Percentiles rank a stretch among this genome's conserved stretches.
These are phyloP conservation scores for Thripadectes ignobilis DNA, from an alignment of 2,797 vertebrate genomes.

Conservation along the genomic window DNA sequence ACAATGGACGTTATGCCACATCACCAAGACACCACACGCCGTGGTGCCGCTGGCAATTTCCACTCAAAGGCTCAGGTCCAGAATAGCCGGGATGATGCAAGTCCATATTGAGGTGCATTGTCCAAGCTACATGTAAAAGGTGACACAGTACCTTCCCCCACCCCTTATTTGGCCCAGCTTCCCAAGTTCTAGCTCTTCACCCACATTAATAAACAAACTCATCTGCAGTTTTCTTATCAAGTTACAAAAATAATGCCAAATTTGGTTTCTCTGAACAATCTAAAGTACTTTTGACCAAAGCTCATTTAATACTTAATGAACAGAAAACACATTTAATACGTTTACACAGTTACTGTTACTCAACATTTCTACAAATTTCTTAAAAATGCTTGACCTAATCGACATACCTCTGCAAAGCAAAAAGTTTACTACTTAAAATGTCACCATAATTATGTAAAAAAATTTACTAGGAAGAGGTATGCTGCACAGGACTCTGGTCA, in stretches of 20 bases:
- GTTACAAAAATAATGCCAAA: not conserved
- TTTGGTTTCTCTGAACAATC: not conserved
- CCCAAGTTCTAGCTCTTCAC: not conserved
- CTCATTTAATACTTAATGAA: not conserved
- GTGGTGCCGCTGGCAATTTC: conserved; percentile 36
- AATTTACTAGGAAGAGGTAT: conserved; percentile 41
- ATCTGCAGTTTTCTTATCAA: not conserved
- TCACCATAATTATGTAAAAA: not conserved
- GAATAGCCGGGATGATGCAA: conserved; percentile 76
- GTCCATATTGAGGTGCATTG: conserved; percentile 71
- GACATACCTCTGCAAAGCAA: conserved; percentile 40
- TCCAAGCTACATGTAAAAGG: conserved; percentile 50
- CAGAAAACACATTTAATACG: not conserved
- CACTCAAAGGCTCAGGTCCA: conserved; percentile 56
- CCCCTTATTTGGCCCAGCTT: not conserved
- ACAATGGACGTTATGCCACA: conserved; percentile 24
- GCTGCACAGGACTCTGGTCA: conserved; percentile 19
- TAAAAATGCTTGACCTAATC: not conserved
- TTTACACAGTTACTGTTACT: not conserved
- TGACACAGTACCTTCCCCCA: conserved; percentile 26
- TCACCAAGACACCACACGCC: not conserved
- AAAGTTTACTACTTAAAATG: conserved; percentile 25
- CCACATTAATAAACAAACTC: not conserved
- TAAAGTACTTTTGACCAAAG: not conserved
- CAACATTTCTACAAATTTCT: not conserved